Evolutionary conservation across 92 coral and sea anemone genomes (phyloP).

Genomic region (Porites cylindrica): DNA sequence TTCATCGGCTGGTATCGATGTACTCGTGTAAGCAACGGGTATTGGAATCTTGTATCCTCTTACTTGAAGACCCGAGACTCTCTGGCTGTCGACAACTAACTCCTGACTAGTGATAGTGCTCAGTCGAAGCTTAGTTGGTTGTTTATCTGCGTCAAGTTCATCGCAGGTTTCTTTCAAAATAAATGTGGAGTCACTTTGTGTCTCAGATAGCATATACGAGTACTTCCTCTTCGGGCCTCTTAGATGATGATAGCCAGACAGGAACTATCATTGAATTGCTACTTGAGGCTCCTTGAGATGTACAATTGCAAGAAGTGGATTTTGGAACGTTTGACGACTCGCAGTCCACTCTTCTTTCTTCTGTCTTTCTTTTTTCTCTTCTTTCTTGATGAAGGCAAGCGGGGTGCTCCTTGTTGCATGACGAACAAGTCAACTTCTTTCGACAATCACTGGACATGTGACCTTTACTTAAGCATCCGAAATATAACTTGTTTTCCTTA

Average conservation of each 20-base stretch:
- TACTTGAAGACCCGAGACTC: constrained; percentile 18
- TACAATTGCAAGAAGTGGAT: no score
- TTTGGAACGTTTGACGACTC: no score
- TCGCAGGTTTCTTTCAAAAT: constrained; percentile 23
- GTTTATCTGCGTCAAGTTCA: constrained; percentile 2
- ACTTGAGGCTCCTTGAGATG: no score
- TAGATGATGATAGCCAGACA: neutral
- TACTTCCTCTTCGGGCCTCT: neutral
- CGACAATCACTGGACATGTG: no score
- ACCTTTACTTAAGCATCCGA: no score
- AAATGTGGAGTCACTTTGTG: constrained; percentile 10
- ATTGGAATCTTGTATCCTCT: constrained; percentile 22
- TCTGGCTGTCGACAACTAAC: constrained; percentile 12
- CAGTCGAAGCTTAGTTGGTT: neutral
- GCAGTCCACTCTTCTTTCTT: no score
- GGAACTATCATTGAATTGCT: neutral
- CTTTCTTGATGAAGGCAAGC: no score
- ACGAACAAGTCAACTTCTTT: no score
- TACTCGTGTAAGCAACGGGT: constrained; percentile 3
- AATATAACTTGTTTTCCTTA: no score
- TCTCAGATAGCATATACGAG: constrained; percentile 8
- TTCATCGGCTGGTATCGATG: constrained; percentile 17
- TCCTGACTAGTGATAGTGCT: constrained; percentile 16
- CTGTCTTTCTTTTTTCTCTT: no score
- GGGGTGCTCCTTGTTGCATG: no score